These are phyloP conservation scores for Oscheius myriophilus DNA, from an alignment of 2,888 invertebrate species.

Conservation along the genomic window DNA sequence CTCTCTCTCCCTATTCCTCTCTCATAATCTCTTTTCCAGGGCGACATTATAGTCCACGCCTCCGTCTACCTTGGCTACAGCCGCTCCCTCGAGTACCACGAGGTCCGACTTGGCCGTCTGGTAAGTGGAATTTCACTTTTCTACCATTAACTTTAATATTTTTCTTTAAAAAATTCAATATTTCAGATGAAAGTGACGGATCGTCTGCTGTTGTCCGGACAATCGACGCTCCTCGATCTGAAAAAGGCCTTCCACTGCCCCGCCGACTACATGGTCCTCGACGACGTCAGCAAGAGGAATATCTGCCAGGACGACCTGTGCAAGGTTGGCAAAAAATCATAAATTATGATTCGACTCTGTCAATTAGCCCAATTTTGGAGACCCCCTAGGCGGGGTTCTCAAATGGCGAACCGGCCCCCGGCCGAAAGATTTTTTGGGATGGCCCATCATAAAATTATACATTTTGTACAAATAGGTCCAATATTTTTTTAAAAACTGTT, in stretches of 20 bases:
- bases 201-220: slow-evolving; percentile 78
- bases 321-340: slow-evolving; percentile 3
- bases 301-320: slow-evolving; percentile 36
- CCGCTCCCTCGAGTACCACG: slow-evolving; percentile 44
- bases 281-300: slow-evolving; percentile 67
- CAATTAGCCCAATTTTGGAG: too few species aligned
- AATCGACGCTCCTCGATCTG: slow-evolving; percentile 79
- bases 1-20: too few species aligned
- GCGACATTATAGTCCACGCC: slow-evolving; percentile 47
- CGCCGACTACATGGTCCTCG: slow-evolving; percentile 76
- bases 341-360: too few species aligned
- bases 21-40: neutral
- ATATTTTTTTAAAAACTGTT: too few species aligned
- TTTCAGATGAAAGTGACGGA: slow-evolving; percentile 71
- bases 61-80: slow-evolving; percentile 55
- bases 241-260: slow-evolving; percentile 83
- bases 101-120: slow-evolving; percentile 55
- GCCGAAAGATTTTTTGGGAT: too few species aligned
- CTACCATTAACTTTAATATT: too few species aligned
- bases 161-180: neutral
- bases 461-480: too few species aligned
- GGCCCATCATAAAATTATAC: too few species aligned
- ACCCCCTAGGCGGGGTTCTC: too few species aligned
- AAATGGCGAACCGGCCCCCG: too few species aligned
- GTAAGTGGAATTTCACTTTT: slow-evolving; percentile 26